These are phyloP conservation scores for Oreonectes daqikongensis DNA, from an alignment of 2,797 vertebrate genomes.

Conservation along the genomic window DNA sequence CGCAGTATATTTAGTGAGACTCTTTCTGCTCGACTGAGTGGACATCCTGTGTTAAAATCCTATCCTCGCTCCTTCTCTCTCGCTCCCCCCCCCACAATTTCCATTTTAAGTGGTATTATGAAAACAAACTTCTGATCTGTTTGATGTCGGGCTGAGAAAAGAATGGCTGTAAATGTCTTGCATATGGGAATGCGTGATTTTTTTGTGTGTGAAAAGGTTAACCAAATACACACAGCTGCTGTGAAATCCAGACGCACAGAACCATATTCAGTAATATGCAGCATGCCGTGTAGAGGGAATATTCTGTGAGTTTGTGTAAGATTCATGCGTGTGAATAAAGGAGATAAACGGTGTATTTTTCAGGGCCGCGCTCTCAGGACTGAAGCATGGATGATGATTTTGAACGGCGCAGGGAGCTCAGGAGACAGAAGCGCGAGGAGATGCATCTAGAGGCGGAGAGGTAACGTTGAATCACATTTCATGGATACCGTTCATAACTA, in stretches of 20 bases:
- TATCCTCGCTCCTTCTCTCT: constrained; percentile 45
- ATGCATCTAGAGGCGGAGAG: constrained; percentile 96
- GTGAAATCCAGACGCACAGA: constrained; percentile 31
- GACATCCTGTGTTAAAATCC: constrained; percentile 69
- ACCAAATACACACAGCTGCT: constrained; percentile 45
- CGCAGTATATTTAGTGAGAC: constrained; percentile 67
- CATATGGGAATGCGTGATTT: constrained; percentile 49
- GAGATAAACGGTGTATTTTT: constrained; percentile 57
- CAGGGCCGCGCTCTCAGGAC: constrained; percentile 62
- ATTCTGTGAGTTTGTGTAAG: constrained; percentile 7
- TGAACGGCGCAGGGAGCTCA: constrained; percentile 93
- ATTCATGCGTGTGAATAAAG: constrained; percentile 32
- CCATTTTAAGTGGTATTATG: constrained; percentile 51
- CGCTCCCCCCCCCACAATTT: constrained; percentile 28
- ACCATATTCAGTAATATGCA: constrained; percentile 8
- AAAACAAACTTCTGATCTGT: constrained; percentile 52
- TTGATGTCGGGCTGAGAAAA: constrained; percentile 52
- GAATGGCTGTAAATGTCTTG: constrained; percentile 44
- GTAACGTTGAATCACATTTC: constrained; percentile 68
- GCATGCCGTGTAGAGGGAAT: constrained; percentile 6
- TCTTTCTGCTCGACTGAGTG: constrained; percentile 66
- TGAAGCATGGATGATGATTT: constrained; percentile 96
- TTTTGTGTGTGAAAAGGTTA: constrained; percentile 44
- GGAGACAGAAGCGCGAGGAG: constrained; percentile 98
- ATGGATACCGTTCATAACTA: too few species aligned